These are phyloP conservation scores for Parazoanthus darwini DNA, from an alignment of 92 coral and sea anemone genomes.

Conservation along the genomic window DNA sequence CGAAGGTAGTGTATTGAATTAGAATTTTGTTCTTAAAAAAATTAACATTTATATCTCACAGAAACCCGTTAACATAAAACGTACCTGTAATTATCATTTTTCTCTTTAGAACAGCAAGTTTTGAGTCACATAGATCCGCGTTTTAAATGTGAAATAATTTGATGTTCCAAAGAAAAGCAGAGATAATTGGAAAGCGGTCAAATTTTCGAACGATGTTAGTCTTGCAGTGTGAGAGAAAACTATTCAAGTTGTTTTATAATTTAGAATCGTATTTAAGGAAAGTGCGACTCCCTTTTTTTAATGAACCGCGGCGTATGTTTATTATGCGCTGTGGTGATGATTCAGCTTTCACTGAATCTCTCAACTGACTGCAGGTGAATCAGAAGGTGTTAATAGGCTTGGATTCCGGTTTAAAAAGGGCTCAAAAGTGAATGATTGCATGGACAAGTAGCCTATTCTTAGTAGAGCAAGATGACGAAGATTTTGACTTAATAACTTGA, in stretches of 20 bases:
- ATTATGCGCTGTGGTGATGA: neutral
- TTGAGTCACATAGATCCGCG: neutral
- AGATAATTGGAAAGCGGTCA: too few species aligned
- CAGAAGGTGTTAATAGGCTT: neutral
- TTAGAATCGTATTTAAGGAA: too few species aligned
- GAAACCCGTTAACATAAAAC: neutral
- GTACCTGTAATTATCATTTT: neutral
- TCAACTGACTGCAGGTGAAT: neutral
- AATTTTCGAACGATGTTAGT: too few species aligned
- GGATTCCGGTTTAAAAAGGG: neutral
- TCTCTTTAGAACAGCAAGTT: neutral
- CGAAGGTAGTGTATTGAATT: too few species aligned
- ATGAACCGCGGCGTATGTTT: neutral
- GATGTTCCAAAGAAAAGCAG: neutral
- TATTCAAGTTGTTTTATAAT: too few species aligned
- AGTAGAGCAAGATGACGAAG: too few species aligned
- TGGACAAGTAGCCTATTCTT: neutral
- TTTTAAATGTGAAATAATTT: too few species aligned
- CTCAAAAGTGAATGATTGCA: neutral
- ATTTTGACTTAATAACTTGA: neutral
- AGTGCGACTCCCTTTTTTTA: neutral
- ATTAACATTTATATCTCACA: neutral
- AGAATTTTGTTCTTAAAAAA: too few species aligned
- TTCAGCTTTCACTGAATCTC: neutral
- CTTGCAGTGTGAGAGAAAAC: too few species aligned